Conservation (phyloP, 1,140 invertebrate species). For the Penaeus japonicus region DNA sequence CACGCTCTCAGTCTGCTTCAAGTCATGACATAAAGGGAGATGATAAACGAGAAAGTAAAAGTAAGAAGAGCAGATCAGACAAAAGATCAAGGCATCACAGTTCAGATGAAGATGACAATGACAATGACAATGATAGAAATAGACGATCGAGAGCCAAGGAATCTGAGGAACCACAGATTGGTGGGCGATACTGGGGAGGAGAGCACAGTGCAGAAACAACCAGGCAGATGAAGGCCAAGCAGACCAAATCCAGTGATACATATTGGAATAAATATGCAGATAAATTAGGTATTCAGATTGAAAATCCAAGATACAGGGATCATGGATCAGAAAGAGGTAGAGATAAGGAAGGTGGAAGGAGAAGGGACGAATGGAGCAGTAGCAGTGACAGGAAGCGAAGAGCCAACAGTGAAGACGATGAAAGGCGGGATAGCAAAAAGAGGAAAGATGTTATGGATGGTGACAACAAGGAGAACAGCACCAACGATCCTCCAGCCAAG, state of each 20-base stretch:
- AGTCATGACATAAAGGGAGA: neutral
- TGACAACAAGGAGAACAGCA: slow-evolving; percentile 6
- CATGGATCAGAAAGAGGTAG: slow-evolving; percentile 16
- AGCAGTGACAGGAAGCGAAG: slow-evolving; percentile 9
- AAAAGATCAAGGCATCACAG: slow-evolving; percentile 10
- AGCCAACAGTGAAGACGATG: slow-evolving; percentile 33
- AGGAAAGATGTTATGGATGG: neutral
- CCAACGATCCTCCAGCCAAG: neutral
- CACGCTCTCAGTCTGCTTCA: neutral
- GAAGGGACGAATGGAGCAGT: neutral
- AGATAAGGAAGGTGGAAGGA: slow-evolving; percentile 21
- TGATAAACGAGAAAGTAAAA: neutral
- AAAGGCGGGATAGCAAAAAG: neutral
- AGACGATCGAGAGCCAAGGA: neutral
- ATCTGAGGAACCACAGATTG: slow-evolving; percentile 48
- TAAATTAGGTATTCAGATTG: slow-evolving; percentile 57
- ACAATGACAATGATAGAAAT: slow-evolving; percentile 20
- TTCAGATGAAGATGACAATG: slow-evolving; percentile 23
- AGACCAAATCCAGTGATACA: slow-evolving; percentile 55
- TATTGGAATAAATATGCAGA: slow-evolving; percentile 60
- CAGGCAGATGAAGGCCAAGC: slow-evolving; percentile 25
- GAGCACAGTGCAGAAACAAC: slow-evolving; percentile 15
- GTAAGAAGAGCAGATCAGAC: neutral
- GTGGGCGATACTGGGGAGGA: slow-evolving; percentile 57
- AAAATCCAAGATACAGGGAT: slow-evolving; percentile 42